Evolutionary conservation across 2,888 invertebrate species (phyloP).

Genomic region (Rambutsinella grinnellia): DNA sequence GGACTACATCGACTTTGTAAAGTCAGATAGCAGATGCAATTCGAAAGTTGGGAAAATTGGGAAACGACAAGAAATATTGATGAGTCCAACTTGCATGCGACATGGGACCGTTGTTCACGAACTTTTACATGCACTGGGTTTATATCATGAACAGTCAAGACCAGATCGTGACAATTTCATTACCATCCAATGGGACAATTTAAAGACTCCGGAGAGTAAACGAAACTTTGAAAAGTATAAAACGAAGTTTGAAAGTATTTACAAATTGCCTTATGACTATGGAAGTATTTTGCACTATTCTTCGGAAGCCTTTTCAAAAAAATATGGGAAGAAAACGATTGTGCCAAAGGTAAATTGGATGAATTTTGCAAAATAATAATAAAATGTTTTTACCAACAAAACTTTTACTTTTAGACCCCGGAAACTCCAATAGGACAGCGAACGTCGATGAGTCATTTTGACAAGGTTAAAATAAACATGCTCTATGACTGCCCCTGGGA

Average conservation of each 20-base stretch:
- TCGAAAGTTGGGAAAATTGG: slow-evolving; percentile 49
- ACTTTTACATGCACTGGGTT: slow-evolving; percentile 16
- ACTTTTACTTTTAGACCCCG: slow-evolving; percentile 19
- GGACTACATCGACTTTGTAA: slow-evolving; percentile 42
- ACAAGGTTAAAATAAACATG: slow-evolving; percentile 49
- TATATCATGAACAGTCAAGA: slow-evolving; percentile 23
- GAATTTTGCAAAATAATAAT: neutral
- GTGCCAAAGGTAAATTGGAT: slow-evolving; percentile 29
- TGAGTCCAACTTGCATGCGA: slow-evolving; percentile 9
- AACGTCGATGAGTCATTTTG: slow-evolving; percentile 52
- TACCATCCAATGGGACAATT: slow-evolving; percentile 10
- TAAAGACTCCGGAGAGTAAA: slow-evolving; percentile 20
- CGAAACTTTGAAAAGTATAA: slow-evolving; percentile 52
- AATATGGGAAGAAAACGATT: slow-evolving; percentile 46
- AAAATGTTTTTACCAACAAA: no score
- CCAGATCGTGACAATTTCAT: slow-evolving; percentile 22
- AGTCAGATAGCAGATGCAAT: slow-evolving; percentile 32
- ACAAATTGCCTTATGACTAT: slow-evolving; percentile 53
- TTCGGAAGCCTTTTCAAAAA: slow-evolving; percentile 43
- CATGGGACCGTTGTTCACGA: slow-evolving; percentile 17
- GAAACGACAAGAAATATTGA: slow-evolving; percentile 10
- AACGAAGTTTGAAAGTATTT: slow-evolving; percentile 25
- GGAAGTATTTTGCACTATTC: slow-evolving; percentile 55
- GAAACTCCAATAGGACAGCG: slow-evolving; percentile 48
- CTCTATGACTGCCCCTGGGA: slow-evolving; percentile 40